phyloP scores from a whole-genome alignment of 64 coral and sea anemone species.

The Actinia tenebrosa region DNA sequence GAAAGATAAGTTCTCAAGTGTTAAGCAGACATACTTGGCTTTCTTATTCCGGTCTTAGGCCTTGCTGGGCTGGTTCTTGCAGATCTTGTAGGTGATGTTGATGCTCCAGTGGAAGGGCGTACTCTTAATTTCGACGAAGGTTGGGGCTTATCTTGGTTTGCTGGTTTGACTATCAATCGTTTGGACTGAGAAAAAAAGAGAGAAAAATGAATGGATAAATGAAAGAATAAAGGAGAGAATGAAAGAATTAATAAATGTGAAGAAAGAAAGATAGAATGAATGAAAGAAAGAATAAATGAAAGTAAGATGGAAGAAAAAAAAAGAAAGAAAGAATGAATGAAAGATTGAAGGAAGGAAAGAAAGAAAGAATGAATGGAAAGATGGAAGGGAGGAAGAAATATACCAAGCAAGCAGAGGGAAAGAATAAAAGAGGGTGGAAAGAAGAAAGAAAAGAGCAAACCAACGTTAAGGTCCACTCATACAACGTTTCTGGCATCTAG shows the following conservation, averaged over 20 bases:
- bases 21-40: constrained; percentile 27
- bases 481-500: too few species aligned
- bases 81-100: background rate
- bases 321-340: background rate
- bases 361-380: background rate
- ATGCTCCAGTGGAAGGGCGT: background rate
- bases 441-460: background rate
- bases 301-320: too few species aligned
- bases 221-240: too few species aligned
- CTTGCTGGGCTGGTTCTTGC: background rate
- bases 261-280: background rate
- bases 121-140: background rate
- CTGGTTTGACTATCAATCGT: background rate
- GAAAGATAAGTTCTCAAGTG: background rate
- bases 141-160: constrained; percentile 12
- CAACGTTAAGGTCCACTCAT: background rate
- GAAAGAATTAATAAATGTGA: background rate
- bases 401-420: too few species aligned
- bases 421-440: background rate
- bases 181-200: constrained; percentile 23
- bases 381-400: background rate
- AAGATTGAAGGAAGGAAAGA: background rate
- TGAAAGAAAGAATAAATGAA: background rate
- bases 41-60: constrained; percentile 17
- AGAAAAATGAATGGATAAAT: background rate